Evolutionary conservation across 1,140 invertebrate genomes (phyloP).

Genomic region (Calosoma granatense): DNA sequence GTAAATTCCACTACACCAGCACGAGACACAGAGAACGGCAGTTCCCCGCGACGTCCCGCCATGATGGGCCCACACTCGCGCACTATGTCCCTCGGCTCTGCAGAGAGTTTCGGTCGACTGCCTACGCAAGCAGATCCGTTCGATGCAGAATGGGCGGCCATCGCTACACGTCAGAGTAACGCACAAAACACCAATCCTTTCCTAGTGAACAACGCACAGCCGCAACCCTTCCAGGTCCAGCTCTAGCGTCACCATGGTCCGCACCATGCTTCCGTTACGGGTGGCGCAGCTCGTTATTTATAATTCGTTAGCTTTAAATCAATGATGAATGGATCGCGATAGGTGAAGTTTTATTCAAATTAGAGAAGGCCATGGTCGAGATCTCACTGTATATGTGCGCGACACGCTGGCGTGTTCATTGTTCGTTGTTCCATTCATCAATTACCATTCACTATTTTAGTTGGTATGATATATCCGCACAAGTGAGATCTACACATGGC

Average conservation of each 20-base stretch:
- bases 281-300: constrained; percentile 10
- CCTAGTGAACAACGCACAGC: constrained; percentile 39
- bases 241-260: constrained; percentile 39
- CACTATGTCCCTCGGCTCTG: constrained; percentile 46
- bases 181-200: constrained; percentile 40
- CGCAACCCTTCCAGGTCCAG: constrained; percentile 54
- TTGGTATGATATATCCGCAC: too few species aligned
- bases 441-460: too few species aligned
- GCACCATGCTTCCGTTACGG: constrained; percentile 11
- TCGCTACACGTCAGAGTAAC: constrained; percentile 26
- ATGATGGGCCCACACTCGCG: constrained; percentile 51
- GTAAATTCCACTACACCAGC: constrained; percentile 16
- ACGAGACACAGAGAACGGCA: constrained; percentile 29
- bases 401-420: neutral
- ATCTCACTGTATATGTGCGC: neutral
- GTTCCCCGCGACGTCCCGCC: constrained; percentile 39
- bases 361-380: neutral
- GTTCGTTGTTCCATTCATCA: neutral
- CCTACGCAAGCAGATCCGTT: constrained; percentile 60
- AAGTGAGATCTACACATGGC: neutral
- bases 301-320: constrained; percentile 6
- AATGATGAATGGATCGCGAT: neutral
- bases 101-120: constrained; percentile 28
- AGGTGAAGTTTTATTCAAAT: constrained; percentile 9
- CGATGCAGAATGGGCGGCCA: constrained; percentile 75